These are phyloP conservation scores for Spongilla lacustris DNA, from an alignment of 37 sponge, comb jelly and placozoan genomes.

Conservation along the genomic window DNA sequence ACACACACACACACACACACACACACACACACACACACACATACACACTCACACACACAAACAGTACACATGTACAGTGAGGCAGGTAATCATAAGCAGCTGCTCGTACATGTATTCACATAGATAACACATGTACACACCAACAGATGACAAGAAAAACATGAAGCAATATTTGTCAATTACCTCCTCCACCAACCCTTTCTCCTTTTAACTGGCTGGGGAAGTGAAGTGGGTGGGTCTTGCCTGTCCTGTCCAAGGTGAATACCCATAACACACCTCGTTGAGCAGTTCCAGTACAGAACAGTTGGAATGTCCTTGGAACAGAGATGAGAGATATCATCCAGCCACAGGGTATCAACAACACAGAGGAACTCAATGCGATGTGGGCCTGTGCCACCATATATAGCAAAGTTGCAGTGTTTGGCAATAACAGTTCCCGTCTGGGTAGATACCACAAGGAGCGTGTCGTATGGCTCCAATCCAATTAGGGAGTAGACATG, in stretches of 20 bases:
- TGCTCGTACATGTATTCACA: too few relatives aligned
- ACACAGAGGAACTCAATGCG: slow-evolving; percentile 37
- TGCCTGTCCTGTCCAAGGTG: slow-evolving; percentile 3
- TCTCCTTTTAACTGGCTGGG: background rate
- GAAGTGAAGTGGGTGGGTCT: background rate
- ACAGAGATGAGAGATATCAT: slow-evolving; percentile 22
- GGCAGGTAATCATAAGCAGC: too few relatives aligned
- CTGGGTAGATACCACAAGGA: slow-evolving; percentile 23
- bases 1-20: too few relatives aligned
- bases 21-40: too few relatives aligned
- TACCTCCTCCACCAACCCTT: background rate
- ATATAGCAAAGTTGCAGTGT: slow-evolving; percentile 30
- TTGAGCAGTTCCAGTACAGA: slow-evolving; percentile 55
- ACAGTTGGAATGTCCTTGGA: background rate
- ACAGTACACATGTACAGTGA: too few relatives aligned
- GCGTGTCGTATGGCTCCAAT: slow-evolving; percentile 11
- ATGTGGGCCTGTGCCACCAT: slow-evolving; percentile 20
- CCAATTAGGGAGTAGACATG: slow-evolving; percentile 49
- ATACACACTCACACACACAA: too few relatives aligned
- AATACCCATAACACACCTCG: slow-evolving; percentile 31
- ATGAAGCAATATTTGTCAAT: too few relatives aligned
- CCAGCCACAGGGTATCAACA: slow-evolving; percentile 24
- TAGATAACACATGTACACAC: too few relatives aligned
- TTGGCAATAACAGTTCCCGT: slow-evolving; percentile 38
- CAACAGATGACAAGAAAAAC: too few relatives aligned